A percentile compares a stretch with the other conserved stretches of the same genome.
phyloP scores from a whole-genome alignment of 2,797 vertebrate species.

The Eutrigla gurnardus region DNA sequence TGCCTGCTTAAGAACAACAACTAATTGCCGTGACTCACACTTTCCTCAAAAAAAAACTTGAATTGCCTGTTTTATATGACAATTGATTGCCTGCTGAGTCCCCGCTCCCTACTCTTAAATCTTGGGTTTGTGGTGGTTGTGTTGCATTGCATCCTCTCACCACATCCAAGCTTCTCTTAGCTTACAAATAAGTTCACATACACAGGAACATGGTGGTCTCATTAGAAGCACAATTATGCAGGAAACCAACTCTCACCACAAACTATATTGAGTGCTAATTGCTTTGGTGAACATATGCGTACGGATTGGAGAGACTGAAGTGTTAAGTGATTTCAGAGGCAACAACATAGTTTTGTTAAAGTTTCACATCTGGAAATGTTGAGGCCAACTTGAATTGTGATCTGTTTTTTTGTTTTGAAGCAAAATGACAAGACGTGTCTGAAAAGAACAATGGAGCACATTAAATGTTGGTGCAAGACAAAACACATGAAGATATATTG shows the following conservation, averaged over 20 bases:
- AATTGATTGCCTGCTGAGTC: no score
- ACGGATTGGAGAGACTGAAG: constrained; percentile 10
- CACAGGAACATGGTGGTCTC: constrained; percentile 31
- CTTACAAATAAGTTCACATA: constrained; percentile 14
- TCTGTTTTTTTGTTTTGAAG: background rate
- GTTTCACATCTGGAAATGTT: constrained; percentile 45
- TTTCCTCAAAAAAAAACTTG: no score
- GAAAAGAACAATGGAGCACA: background rate
- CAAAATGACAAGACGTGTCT: constrained; percentile 4
- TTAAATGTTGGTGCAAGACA: background rate
- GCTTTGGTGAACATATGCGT: constrained; percentile 1
- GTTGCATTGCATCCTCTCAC: background rate
- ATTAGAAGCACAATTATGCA: constrained; percentile 29
- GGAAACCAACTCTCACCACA: constrained; percentile 20
- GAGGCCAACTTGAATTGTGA: constrained; percentile 6
- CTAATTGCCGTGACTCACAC: no score
- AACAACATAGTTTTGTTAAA: constrained; percentile 10
- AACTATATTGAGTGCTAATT: background rate
- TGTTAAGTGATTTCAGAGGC: constrained; percentile 43
- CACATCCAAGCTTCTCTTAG: background rate
- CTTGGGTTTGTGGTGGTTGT: background rate
- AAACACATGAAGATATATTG: background rate
- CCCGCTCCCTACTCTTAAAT: no score
- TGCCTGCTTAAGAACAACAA: no score
- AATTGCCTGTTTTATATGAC: no score